Conservation (phyloP, 1,140 invertebrate species). For the Liolophura sinensis region DNA sequence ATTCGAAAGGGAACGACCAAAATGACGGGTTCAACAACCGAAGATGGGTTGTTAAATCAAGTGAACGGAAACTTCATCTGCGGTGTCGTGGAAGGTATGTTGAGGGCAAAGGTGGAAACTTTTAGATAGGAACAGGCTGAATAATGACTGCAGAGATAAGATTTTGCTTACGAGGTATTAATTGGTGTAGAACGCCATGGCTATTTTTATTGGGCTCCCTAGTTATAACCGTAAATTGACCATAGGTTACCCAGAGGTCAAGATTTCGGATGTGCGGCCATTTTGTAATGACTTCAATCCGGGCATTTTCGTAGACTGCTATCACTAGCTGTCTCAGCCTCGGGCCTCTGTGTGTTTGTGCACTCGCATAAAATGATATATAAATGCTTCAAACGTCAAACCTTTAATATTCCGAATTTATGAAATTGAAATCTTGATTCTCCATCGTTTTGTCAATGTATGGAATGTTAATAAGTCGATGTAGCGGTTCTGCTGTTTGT, state of each 20-base stretch:
- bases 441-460: too few species aligned
- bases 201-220: background rate
- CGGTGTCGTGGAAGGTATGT: constrained; percentile 86
- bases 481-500: too few species aligned
- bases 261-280: background rate
- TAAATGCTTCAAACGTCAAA: too few species aligned
- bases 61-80: constrained; percentile 75
- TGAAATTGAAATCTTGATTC: too few species aligned
- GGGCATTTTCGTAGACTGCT: too few species aligned
- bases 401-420: too few species aligned
- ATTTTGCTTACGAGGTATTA: background rate
- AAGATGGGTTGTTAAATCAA: constrained; percentile 5
- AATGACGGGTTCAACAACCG: too few species aligned
- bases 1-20: too few species aligned
- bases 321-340: background rate
- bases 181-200: background rate
- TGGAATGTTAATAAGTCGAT: too few species aligned
- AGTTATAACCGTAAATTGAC: background rate
- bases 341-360: too few species aligned
- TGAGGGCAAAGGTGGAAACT: constrained; percentile 3
- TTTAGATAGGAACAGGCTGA: constrained; percentile 7
- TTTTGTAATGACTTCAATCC: background rate
- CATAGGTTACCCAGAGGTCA: background rate
- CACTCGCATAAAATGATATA: too few species aligned
- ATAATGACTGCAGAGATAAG: background rate